These are phyloP conservation scores for Dendrolimus pini DNA, from an alignment of 2,888 invertebrate species.

Conservation along the genomic window DNA sequence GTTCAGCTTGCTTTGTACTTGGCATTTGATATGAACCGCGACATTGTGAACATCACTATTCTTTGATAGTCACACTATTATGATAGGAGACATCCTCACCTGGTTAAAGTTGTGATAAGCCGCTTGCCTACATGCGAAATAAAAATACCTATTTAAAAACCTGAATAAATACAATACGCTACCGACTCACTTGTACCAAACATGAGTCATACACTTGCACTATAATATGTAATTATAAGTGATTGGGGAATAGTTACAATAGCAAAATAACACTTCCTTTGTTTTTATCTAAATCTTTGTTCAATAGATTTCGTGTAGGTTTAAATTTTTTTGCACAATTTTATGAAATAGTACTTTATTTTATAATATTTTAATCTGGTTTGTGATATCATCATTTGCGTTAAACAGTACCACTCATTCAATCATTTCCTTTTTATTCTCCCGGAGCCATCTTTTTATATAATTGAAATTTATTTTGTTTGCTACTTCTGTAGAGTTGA, in stretches of 20 bases:
- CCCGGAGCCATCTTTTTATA: conserved; percentile 36
- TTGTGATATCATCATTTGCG: conserved; percentile 14
- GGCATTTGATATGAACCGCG: conserved; percentile 61
- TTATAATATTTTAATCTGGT: neutral
- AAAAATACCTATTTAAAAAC: conserved; percentile 27
- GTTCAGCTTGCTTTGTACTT: conserved; percentile 62
- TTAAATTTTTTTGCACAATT: neutral
- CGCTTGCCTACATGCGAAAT: conserved; percentile 13
- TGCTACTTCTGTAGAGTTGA: conserved; percentile 85
- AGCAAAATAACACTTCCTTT: conserved; percentile 33
- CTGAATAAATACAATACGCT: conserved; percentile 29
- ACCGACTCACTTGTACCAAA: conserved; percentile 25
- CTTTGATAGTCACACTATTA: conserved; percentile 47
- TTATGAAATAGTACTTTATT: neutral
- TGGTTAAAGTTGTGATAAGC: conserved; percentile 35
- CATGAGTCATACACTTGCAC: conserved; percentile 41
- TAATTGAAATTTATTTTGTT: conserved; percentile 67
- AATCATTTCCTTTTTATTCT: conserved; percentile 23
- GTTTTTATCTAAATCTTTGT: conserved; percentile 10
- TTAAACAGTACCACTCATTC: conserved; percentile 14
- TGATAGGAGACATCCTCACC: conserved; percentile 39
- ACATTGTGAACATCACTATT: conserved; percentile 53
- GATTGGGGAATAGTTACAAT: conserved; percentile 25
- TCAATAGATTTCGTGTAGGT: neutral
- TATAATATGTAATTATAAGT: conserved; percentile 23